phyloP scores from a whole-genome alignment of 2,113 vertebrate species.

The Piaya cayana region DNA sequence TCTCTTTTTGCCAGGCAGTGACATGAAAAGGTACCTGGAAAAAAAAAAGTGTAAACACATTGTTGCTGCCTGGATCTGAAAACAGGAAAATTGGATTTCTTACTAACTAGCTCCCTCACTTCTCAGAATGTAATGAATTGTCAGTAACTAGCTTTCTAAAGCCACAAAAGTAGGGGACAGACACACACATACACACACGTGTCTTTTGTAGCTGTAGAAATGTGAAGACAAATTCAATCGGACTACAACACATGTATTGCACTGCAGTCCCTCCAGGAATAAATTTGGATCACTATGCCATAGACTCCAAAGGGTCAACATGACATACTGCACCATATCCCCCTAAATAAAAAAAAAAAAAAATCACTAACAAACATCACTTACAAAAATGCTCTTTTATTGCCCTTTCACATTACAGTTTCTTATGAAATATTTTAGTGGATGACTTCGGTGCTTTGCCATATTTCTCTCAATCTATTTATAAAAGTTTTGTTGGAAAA shows the following conservation, averaged over 20 bases:
- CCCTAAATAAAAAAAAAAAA: neutral
- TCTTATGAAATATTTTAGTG: conserved; percentile 47
- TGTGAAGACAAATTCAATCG: neutral
- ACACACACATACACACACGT: neutral
- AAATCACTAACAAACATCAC: conserved; percentile 16
- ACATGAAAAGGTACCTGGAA: neutral
- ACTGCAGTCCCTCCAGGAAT: neutral
- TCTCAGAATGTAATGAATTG: neutral
- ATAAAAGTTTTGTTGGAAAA: conserved; percentile 32
- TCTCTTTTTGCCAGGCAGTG: neutral
- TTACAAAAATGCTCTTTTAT: conserved; percentile 42
- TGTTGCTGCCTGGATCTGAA: neutral
- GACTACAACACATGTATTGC: neutral
- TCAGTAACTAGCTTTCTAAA: neutral
- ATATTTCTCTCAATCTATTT: conserved; percentile 48
- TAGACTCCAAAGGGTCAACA: conserved; percentile 25
- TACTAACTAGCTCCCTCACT: neutral
- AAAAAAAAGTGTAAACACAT: too few species aligned
- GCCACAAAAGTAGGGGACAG: neutral
- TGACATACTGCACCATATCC: conserved; percentile 49
- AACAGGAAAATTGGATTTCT: neutral
- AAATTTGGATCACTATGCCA: conserved; percentile 14
- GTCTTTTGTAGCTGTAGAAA: neutral
- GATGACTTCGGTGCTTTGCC: conserved; percentile 10
- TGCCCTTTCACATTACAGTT: conserved; percentile 50